Base-by-base conservation (phyloP, 2,888 invertebrate species). In the Erynnis tages region DNA sequence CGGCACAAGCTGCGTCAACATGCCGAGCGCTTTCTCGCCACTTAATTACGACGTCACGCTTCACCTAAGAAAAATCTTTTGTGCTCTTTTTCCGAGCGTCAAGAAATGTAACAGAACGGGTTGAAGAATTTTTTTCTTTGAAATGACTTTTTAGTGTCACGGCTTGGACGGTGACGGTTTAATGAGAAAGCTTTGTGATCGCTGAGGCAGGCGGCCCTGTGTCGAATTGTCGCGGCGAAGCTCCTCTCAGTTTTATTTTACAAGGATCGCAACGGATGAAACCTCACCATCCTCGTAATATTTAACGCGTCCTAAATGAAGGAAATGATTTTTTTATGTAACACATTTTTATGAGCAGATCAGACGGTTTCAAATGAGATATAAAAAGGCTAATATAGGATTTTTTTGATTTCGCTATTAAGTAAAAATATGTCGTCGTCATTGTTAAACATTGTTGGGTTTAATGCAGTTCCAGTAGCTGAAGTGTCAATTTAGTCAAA, bases 21-120 rank as follows among this genome's bases (percentile, higher is more conserved):
- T 57, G 56, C 41, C 58, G 64, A 69, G 61, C 69, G 72, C 76
- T 67, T 66, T 74, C 74, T 75, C 75, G 79, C 73, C 83, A 82
- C 78, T 82, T 86, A 86, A 87, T 87, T 87, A 87, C 83, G 74
- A 73, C 79, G 87, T 88, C 88, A 88, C 85, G 88, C 85, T 83
- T 81, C 79, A 71, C 76, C 85, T 82, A 82, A 84, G 85, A 83
- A 85, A 65, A 84, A 79, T 78, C 83, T 85, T 84, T 86, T 85
- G 84, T 86, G 79, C 79, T 77, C 79, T 83, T 83, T 83, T 80
- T 82, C 81, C 79, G 76, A 76, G 76, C 79, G 76, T 79, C 75
- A 76, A 84, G 81, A 82, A 85, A 82, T 80, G 77, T 81, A 81
- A 84, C 82, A 76, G 82, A 85, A 82, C 78, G 75, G 77, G 71